phyloP scores from a whole-genome alignment of 2,113 vertebrate genomes.

The Ochotona princeps region DNA sequence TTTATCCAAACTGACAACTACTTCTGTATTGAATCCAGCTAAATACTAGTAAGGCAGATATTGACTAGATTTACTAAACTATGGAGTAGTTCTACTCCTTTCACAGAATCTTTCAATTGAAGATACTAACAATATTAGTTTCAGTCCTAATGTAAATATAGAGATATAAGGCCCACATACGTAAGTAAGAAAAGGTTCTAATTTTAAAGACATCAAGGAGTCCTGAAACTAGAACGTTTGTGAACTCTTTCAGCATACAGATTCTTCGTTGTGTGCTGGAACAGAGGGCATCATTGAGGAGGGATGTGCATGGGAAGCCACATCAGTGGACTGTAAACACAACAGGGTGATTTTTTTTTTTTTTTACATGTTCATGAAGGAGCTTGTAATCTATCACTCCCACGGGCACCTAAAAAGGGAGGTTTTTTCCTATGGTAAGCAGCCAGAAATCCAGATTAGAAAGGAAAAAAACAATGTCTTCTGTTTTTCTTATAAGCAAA shows the following conservation, averaged over 20 bases:
- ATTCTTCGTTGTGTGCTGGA: not conserved
- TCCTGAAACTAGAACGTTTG: conserved; percentile 34
- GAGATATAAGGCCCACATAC: not conserved
- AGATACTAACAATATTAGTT: not conserved
- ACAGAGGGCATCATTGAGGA: not conserved
- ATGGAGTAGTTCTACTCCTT: conserved; percentile 2
- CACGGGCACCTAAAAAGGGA: no score
- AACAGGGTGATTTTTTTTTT: no score
- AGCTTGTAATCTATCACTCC: no score
- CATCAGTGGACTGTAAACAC: not conserved
- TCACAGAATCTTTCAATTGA: conserved; percentile 24
- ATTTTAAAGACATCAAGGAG: conserved; percentile 12
- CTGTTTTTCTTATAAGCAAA: no score
- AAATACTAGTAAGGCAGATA: conserved; percentile 15
- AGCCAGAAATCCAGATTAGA: no score
- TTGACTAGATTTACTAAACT: conserved; percentile 18
- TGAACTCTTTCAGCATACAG: not conserved
- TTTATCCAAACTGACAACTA: conserved; percentile 22
- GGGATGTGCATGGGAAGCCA: not conserved
- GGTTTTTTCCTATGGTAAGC: no score
- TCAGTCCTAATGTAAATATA: conserved; percentile 32
- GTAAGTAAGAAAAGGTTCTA: not conserved
- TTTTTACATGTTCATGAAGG: no score
- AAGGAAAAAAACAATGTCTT: no score
- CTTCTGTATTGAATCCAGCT: not conserved